Conservation (phyloP, 2,888 invertebrate genomes). For the Drosophila parthenogenetica region DNA sequence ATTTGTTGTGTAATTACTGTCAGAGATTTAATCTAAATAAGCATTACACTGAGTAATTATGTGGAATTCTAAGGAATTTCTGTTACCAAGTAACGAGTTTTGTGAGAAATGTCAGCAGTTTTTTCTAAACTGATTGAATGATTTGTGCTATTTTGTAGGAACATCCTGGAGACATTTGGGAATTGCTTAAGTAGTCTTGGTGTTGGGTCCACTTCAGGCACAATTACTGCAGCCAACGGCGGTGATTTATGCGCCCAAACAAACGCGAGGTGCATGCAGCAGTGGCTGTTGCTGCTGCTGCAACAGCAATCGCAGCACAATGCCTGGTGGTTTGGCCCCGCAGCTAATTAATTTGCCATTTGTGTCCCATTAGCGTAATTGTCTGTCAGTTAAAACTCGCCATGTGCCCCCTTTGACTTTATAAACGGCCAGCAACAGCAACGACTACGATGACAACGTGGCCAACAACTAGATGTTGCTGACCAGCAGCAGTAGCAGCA, state of each 20-base stretch:
- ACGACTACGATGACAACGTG: conserved; percentile 49
- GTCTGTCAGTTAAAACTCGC: conserved; percentile 74
- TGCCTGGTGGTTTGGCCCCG: conserved; percentile 58
- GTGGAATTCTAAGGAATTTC: not conserved
- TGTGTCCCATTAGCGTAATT: conserved; percentile 81
- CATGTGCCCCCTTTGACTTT: conserved; percentile 74
- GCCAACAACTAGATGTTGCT: conserved; percentile 39
- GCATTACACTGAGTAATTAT: not conserved
- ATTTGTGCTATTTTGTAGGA: conserved; percentile 1
- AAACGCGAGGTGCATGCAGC: conserved; percentile 29
- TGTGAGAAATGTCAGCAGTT: not conserved
- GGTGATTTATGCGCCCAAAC: conserved; percentile 53
- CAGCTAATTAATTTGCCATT: conserved; percentile 81
- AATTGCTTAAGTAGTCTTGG: conserved; percentile 14
- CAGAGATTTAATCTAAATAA: conserved; percentile 18
- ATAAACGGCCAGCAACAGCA: conserved; percentile 47
- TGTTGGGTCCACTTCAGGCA: conserved; percentile 44
- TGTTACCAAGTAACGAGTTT: not conserved
- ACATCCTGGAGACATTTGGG: conserved; percentile 1
- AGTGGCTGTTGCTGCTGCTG: conserved; percentile 21
- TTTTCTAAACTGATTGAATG: not conserved
- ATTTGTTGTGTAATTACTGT: conserved; percentile 11
- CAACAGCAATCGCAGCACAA: conserved; percentile 31
- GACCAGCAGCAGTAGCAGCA: conserved; percentile 28
- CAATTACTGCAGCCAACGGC: conserved; percentile 43